Base-by-base conservation (phyloP, 2,888 invertebrate genomes). In the Phyllotreta striolata region DNA sequence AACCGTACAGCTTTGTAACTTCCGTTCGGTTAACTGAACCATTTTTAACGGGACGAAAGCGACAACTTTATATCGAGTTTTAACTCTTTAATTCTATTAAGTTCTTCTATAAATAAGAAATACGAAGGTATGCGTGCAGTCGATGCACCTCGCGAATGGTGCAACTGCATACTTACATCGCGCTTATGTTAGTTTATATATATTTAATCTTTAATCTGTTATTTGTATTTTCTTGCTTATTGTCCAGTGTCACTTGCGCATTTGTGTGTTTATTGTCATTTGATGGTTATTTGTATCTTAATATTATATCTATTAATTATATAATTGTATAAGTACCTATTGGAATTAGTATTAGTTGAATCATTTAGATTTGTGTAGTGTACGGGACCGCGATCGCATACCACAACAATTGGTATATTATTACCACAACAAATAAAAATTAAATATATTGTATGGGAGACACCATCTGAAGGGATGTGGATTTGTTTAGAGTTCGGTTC, bases 221-320 rank as follows among this genome's bases (percentile, higher is more conserved):
- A 69, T 72, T 75, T 76, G 76, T 77, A 76, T 75, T 76, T 76
- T 77, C 78, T 82, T 81, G 81, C 81, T 81, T 81, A 80, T 74
- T 82, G 82, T 82, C 81, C 81, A 81, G 81, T 82, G 81, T 82
- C 80, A 81, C 78, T 79, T 79, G 80, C 80, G 78, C 79, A 80
- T 80, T 80, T 81, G 78, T 81, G 80, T 81, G 79, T 78, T 79
- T 76, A 79, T 81, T 81, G 80, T 80, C 77, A 79, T 80, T 79
- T 79, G 77, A 76, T 80, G 78, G 79, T 81, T 80, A 80, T 79
- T 80, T 81, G 78, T 81, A 80, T 74, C 73, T 73, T 78, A 77
- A 78, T 79, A 60, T 60, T 60, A 76, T 77, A 78, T 77, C 77
- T 80, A 79, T 79, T 80, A 77, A 79, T 78, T 71, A 52, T 60